A percentile compares a stretch with the other conserved stretches of the same genome.
Conservation (phyloP, 2,888 invertebrate species). For the Xestobium rufovillosum region DNA sequence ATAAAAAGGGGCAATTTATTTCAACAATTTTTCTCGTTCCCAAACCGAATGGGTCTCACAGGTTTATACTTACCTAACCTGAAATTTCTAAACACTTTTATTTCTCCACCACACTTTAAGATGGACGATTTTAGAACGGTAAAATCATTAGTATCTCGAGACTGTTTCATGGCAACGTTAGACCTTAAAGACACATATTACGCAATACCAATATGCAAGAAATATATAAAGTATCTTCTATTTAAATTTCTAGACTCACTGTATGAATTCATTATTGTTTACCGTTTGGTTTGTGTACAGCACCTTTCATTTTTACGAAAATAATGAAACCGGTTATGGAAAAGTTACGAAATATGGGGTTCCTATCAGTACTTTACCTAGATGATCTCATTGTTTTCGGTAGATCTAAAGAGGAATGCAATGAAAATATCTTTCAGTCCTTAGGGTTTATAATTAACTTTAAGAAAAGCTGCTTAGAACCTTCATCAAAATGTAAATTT, state of each 20-base stretch:
- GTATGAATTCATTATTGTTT: constrained; percentile 24
- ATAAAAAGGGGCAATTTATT: constrained; percentile 15
- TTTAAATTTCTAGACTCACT: constrained; percentile 22
- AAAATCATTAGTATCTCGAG: constrained; percentile 13
- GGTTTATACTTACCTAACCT: constrained; percentile 15
- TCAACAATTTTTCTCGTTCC: constrained; percentile 15
- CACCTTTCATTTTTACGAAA: constrained; percentile 27
- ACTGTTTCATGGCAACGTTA: constrained; percentile 18
- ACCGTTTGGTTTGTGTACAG: constrained; percentile 24
- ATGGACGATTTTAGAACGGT: constrained; percentile 23
- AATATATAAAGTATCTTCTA: constrained; percentile 21
- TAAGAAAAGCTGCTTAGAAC: constrained; percentile 7
- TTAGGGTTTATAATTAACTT: constrained; percentile 13
- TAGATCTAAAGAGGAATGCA: constrained; percentile 13
- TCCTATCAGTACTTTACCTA: constrained; percentile 22
- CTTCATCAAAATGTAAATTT: constrained; percentile 4
- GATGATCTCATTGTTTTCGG: constrained; percentile 24
- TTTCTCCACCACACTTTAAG: constrained; percentile 25
- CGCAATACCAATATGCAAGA: constrained; percentile 20
- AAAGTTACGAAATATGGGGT: constrained; percentile 18
- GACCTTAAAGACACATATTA: constrained; percentile 20
- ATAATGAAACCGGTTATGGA: constrained; percentile 22
- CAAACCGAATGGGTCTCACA: constrained; percentile 8
- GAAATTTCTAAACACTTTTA: constrained; percentile 20
- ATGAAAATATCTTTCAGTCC: constrained; percentile 13